Conservation (phyloP, 1,140 invertebrate genomes). For the Papilio machaon region DNA sequence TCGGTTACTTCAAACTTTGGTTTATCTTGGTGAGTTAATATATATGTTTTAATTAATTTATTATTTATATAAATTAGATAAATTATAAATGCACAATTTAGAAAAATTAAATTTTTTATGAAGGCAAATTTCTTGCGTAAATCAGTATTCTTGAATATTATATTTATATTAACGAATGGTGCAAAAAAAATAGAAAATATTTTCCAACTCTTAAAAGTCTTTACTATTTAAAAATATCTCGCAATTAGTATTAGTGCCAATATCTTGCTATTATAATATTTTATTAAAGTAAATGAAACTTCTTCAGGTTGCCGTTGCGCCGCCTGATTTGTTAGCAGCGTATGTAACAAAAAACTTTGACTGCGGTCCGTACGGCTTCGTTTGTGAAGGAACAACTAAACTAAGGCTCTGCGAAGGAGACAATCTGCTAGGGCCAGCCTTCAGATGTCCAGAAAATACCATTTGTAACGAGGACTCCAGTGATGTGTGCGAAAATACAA, state of each 20-base stretch:
- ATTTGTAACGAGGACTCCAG: slow-evolving; percentile 72
- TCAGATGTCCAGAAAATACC: slow-evolving; percentile 67
- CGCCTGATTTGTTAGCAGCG: slow-evolving; percentile 22
- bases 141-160: no score
- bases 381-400: slow-evolving; percentile 64
- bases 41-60: background rate
- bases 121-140: no score
- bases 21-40: slow-evolving; percentile 1
- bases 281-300: background rate
- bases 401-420: slow-evolving; percentile 67
- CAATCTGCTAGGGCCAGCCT: slow-evolving; percentile 63
- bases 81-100: background rate
- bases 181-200: no score
- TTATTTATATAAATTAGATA: background rate
- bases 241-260: no score
- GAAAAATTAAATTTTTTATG: background rate
- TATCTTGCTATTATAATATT: background rate
- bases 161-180: no score
- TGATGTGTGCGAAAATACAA: slow-evolving; percentile 66
- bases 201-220: no score
- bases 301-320: slow-evolving; percentile 43
- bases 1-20: slow-evolving; percentile 8
- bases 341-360: slow-evolving; percentile 50
- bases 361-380: slow-evolving; percentile 72
- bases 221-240: no score